A percentile compares a stretch with the other conserved stretches of the same genome.
Conservation (phyloP, 2,797 vertebrate genomes). For the Enteromius unitaeniatus region DNA sequence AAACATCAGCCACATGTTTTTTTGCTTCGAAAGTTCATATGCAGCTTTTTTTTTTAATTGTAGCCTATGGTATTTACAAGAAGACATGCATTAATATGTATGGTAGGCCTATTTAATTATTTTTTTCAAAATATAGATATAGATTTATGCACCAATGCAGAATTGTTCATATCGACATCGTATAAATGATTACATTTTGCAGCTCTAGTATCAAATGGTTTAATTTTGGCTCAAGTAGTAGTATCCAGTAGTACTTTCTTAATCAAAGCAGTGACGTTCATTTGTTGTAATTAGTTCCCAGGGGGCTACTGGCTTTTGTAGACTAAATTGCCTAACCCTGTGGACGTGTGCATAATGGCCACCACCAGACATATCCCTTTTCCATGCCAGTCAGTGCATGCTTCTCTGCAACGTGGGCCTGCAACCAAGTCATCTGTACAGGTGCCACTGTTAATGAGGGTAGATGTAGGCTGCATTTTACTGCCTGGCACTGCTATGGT, state of each 20-base stretch:
- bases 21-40: not conserved
- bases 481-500: constrained; percentile 67
- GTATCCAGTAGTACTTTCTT: constrained; percentile 41
- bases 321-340: constrained; percentile 60
- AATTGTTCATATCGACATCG: not conserved
- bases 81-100: not conserved
- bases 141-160: not conserved
- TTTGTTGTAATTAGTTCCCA: constrained; percentile 58
- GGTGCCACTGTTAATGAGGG: constrained; percentile 53
- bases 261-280: constrained; percentile 63
- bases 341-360: constrained; percentile 53
- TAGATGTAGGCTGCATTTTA: constrained; percentile 56
- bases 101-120: not conserved
- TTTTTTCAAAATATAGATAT: not conserved
- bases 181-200: not conserved
- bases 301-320: constrained; percentile 59
- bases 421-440: constrained; percentile 62
- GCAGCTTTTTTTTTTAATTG: not conserved
- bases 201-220: not conserved
- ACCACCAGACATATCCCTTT: constrained; percentile 55
- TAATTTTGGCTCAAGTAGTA: not conserved
- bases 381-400: constrained; percentile 46
- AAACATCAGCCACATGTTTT: not conserved
- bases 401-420: constrained; percentile 61
- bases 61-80: not conserved